phyloP scores from a whole-genome alignment of 2,113 vertebrate genomes.

The Cygnus buccinator region DNA sequence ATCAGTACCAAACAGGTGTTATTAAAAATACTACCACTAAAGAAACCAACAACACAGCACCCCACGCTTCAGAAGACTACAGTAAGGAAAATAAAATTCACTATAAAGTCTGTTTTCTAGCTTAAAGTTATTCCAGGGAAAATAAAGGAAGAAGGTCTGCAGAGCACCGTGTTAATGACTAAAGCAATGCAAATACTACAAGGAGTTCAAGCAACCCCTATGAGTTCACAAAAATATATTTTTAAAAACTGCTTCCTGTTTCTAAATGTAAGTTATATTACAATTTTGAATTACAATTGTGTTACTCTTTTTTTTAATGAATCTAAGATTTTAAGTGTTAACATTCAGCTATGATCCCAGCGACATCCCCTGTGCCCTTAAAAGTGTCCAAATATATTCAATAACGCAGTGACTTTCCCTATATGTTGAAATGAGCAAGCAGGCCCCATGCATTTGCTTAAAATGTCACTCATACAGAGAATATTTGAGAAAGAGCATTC shows the following conservation, averaged over 20 bases:
- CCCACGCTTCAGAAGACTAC: background rate
- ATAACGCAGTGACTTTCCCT: background rate
- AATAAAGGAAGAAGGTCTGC: background rate
- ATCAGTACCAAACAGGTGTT: background rate
- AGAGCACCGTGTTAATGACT: background rate
- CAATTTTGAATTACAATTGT: no score
- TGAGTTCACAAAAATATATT: background rate
- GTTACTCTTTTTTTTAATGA: background rate
- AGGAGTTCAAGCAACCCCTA: background rate
- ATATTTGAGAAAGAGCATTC: background rate
- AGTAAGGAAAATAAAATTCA: background rate
- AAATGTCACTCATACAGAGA: background rate
- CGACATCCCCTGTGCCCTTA: background rate
- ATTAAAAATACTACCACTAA: background rate
- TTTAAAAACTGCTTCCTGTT: background rate
- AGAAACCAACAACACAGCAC: background rate
- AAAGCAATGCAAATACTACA: background rate
- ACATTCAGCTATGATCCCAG: background rate
- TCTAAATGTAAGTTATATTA: no score
- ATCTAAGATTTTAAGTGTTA: background rate
- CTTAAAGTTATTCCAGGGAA: background rate
- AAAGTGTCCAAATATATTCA: background rate
- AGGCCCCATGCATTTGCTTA: background rate
- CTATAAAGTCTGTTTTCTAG: background rate
- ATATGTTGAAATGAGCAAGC: accelerated